phyloP scores from a whole-genome alignment of 2,888 invertebrate genomes.

The Drosophila hamatofila region DNA sequence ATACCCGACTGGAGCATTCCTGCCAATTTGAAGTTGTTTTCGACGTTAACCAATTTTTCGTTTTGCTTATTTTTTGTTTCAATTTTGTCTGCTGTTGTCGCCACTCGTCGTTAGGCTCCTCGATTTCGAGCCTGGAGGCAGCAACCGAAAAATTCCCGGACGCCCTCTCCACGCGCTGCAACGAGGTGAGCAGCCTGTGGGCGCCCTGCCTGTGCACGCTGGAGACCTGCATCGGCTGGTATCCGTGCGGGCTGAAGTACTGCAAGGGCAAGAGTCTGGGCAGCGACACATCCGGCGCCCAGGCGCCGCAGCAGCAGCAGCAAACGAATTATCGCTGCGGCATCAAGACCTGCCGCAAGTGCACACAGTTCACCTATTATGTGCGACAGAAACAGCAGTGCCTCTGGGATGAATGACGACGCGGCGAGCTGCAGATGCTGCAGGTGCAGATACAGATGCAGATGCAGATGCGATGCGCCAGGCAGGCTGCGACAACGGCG shows the following conservation, averaged over 20 bases:
- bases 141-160: constrained; percentile 90
- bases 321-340: constrained; percentile 94
- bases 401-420: constrained; percentile 91
- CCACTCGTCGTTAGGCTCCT: constrained; percentile 87
- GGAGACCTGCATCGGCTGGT: constrained; percentile 97
- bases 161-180: constrained; percentile 87
- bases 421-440: constrained; percentile 83
- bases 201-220: constrained; percentile 93
- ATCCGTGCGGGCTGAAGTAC: constrained; percentile 97
- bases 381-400: constrained; percentile 93
- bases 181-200: constrained; percentile 89
- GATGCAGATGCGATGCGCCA: constrained; percentile 75
- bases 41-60: constrained; percentile 5
- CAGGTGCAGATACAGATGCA: constrained; percentile 81
- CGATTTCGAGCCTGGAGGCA: constrained; percentile 90
- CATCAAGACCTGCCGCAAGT: constrained; percentile 97
- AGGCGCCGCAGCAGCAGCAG: constrained; percentile 44
- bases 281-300: constrained; percentile 71
- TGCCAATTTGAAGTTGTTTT: neutral
- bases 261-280: constrained; percentile 92
- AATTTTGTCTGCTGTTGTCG: neutral
- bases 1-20: neutral
- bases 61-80: constrained; percentile 1
- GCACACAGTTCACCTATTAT: constrained; percentile 94
- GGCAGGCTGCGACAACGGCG: constrained; percentile 23